Percentiles rank a stretch among this genome's conserved stretches.
These are phyloP conservation scores for Cryptophagus acutangulus DNA, from an alignment of 2,888 invertebrate species.

Conservation along the genomic window DNA sequence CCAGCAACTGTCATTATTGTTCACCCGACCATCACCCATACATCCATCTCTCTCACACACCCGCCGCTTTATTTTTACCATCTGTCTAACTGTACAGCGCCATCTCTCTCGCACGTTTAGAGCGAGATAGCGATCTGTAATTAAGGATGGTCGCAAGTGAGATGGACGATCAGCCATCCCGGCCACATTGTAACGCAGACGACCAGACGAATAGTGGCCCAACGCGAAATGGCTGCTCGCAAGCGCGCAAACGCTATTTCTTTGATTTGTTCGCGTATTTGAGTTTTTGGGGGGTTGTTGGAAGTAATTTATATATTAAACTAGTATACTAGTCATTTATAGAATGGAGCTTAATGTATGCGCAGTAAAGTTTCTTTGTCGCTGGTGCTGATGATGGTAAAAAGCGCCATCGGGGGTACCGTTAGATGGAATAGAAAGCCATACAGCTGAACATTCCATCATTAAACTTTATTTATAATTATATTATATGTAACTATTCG, in stretches of 20 bases:
- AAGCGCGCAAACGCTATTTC: slow-evolving; percentile 37
- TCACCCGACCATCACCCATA: too few relatives aligned
- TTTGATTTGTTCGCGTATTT: slow-evolving; percentile 38
- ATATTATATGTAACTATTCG: too few relatives aligned
- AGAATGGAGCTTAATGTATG: slow-evolving; percentile 1
- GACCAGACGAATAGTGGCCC: slow-evolving; percentile 29
- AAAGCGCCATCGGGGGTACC: too few relatives aligned
- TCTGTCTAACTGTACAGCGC: too few relatives aligned
- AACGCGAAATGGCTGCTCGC: slow-evolving; percentile 14
- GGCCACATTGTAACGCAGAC: slow-evolving; percentile 40
- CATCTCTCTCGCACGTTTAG: too few relatives aligned
- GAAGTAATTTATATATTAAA: slow-evolving; percentile 20
- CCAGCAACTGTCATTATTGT: too few relatives aligned
- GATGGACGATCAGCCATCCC: slow-evolving; percentile 32
- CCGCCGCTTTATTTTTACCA: too few relatives aligned
- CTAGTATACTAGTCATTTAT: too few relatives aligned
- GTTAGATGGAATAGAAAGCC: too few relatives aligned
- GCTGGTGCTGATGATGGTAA: slow-evolving; percentile 12
- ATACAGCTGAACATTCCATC: too few relatives aligned
- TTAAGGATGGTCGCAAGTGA: slow-evolving; percentile 24
- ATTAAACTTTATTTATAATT: too few relatives aligned
- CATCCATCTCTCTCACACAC: too few relatives aligned
- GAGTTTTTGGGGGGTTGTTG: slow-evolving; percentile 17
- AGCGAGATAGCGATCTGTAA: slow-evolving; percentile 30
- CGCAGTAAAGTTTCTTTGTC: slow-evolving; percentile 21